Conservation (phyloP, 1,140 invertebrate species). For the Mizuhopecten yessoensis region DNA sequence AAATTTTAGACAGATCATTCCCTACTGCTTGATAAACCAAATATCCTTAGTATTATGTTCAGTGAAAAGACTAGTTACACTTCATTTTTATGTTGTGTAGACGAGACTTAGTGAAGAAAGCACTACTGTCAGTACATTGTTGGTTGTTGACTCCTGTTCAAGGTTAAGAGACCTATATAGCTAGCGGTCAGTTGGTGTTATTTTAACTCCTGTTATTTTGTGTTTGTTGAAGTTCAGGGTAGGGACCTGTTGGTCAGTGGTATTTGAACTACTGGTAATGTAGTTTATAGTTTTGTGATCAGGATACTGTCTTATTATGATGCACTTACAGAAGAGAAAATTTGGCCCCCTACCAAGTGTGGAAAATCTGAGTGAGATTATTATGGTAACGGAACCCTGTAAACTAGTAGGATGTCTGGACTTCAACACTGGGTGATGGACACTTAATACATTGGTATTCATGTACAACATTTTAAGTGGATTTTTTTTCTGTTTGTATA, state of each 20-base stretch:
- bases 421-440: neutral
- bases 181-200: no score
- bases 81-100: no score
- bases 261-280: neutral
- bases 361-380: neutral
- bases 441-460: neutral
- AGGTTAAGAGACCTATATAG: no score
- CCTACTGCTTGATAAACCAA: no score
- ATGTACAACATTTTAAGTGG: neutral
- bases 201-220: no score
- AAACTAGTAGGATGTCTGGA: neutral
- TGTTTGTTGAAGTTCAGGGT: neutral
- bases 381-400: neutral
- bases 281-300: neutral
- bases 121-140: no score
- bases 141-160: no score
- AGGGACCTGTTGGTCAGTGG: neutral
- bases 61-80: no score
- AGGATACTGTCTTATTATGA: neutral
- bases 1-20: no score
- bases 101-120: no score
- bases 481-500: slow-evolving; percentile 14
- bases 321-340: neutral
- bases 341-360: neutral
- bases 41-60: no score